A percentile compares a stretch with the other conserved stretches of the same genome.
phyloP scores from a whole-genome alignment of 2,113 vertebrate genomes.

The Dolichotis patagonum region DNA sequence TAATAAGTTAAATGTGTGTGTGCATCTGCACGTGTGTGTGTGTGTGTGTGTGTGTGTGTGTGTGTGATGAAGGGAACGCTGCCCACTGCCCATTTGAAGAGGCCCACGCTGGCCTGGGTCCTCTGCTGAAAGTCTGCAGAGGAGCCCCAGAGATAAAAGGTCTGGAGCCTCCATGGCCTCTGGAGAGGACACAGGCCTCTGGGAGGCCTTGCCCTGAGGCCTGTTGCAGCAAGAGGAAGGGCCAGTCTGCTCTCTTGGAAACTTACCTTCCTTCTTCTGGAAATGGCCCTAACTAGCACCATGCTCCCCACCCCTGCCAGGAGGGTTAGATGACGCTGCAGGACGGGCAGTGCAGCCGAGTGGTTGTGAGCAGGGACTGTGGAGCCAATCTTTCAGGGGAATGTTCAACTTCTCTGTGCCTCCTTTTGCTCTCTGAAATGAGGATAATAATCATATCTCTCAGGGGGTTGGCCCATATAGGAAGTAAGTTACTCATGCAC shows the following conservation, averaged over 20 bases:
- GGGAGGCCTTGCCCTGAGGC: not conserved
- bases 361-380: not conserved
- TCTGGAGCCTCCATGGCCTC: not conserved
- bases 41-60: not conserved
- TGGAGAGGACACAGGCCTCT: not conserved
- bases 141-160: fast-evolving
- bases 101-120: conserved; percentile 24
- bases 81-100: conserved; percentile 42
- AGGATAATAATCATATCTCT: not conserved
- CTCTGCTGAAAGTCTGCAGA: conserved; percentile 31
- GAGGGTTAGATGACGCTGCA: not conserved
- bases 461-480: not conserved
- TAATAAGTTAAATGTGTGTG: conserved; percentile 72
- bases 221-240: not conserved
- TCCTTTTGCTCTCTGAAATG: not conserved
- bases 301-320: fast-evolving
- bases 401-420: not conserved
- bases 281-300: not conserved
- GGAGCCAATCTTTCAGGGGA: not conserved
- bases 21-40: too few species aligned
- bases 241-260: not conserved
- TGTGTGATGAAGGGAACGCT: not conserved
- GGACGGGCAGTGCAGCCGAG: fast-evolving
- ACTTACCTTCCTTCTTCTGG: not conserved
- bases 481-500: not conserved